Evolutionary conservation across 2,113 vertebrate genomes (phyloP).

Genomic region (Nansenia antarctica): DNA sequence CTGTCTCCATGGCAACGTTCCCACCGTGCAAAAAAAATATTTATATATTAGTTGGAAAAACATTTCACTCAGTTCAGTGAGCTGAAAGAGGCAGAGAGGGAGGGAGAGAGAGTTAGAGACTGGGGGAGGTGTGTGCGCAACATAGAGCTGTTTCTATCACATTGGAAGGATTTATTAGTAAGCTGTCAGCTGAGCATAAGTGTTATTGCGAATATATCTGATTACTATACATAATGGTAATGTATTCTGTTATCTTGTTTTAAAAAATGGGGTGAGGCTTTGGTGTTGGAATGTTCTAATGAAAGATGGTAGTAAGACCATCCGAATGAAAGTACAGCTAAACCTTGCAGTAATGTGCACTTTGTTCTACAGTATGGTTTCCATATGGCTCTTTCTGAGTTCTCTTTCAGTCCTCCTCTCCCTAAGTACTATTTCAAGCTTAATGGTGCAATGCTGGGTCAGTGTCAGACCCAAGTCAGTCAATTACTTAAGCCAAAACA

Average conservation of each 20-base stretch:
- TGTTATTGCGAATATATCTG: slow-evolving; percentile 41
- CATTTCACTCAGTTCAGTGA: slow-evolving; percentile 79
- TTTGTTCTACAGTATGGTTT: neutral
- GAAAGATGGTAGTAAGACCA: slow-evolving; percentile 3
- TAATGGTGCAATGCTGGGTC: no score
- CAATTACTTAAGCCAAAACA: no score
- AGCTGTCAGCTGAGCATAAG: slow-evolving; percentile 45
- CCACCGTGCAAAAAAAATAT: slow-evolving; percentile 71
- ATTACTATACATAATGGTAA: slow-evolving; percentile 49
- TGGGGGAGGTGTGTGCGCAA: slow-evolving; percentile 32
- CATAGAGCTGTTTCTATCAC: slow-evolving; percentile 46
- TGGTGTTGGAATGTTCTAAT: slow-evolving; percentile 2
- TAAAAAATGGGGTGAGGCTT: slow-evolving; percentile 34
- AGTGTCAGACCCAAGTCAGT: no score
- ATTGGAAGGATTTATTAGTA: slow-evolving; percentile 39
- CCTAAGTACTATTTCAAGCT: no score
- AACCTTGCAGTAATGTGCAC: no score
- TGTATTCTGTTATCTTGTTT: slow-evolving; percentile 31
- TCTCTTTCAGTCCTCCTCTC: neutral
- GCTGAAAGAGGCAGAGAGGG: slow-evolving; percentile 66
- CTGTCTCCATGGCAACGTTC: slow-evolving; percentile 78
- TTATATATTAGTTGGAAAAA: slow-evolving; percentile 78
- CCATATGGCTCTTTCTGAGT: no score
- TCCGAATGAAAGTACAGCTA: neutral
- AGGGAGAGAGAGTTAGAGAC: slow-evolving; percentile 37